Percentiles rank a stretch among this genome's conserved stretches.
phyloP scores from a whole-genome alignment of 2,888 invertebrate genomes.

The Caenorhabditis doughertyi region DNA sequence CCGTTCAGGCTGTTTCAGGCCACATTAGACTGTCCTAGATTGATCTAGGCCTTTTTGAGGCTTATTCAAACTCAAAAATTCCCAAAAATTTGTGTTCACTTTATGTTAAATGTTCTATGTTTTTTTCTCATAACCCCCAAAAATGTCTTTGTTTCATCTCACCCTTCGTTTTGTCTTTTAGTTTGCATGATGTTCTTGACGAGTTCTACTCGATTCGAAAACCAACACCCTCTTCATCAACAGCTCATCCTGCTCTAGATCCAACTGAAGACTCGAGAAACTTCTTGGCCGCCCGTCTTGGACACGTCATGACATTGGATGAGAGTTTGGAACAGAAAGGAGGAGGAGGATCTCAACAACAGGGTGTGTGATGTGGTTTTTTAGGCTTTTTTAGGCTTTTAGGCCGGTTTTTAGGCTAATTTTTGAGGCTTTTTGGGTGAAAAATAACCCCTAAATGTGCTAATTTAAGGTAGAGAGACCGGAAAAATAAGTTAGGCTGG shows the following conservation, averaged over 20 bases:
- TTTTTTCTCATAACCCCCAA: too few species aligned
- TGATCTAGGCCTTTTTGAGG: too few species aligned
- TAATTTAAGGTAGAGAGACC: too few species aligned
- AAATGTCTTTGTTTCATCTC: too few species aligned
- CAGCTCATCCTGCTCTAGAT: too few species aligned
- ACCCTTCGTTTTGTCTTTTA: conserved; percentile 28
- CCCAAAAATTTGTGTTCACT: conserved; percentile 9
- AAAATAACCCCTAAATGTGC: too few species aligned
- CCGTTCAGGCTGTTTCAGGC: too few species aligned
- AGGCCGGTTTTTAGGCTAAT: background rate
- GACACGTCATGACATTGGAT: conserved; percentile 49
- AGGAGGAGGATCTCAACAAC: conserved; percentile 16
- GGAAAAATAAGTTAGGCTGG: too few species aligned
- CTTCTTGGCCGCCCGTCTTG: conserved; percentile 58
- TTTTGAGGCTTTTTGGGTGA: too few species aligned
- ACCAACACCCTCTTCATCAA: too few species aligned
- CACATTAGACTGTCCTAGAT: too few species aligned
- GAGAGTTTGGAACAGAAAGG: background rate
- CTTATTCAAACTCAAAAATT: background rate
- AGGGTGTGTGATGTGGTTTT: too few species aligned
- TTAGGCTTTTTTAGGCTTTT: background rate
- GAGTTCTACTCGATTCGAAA: conserved; percentile 61
- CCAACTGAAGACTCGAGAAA: conserved; percentile 54
- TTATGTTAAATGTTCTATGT: conserved; percentile 4
- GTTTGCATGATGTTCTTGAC: conserved; percentile 70